Evolutionary conservation across 2,797 vertebrate species (phyloP), one percentile per base, ranked within the genome.

Genomic region (Ceryle rudis): DNA sequence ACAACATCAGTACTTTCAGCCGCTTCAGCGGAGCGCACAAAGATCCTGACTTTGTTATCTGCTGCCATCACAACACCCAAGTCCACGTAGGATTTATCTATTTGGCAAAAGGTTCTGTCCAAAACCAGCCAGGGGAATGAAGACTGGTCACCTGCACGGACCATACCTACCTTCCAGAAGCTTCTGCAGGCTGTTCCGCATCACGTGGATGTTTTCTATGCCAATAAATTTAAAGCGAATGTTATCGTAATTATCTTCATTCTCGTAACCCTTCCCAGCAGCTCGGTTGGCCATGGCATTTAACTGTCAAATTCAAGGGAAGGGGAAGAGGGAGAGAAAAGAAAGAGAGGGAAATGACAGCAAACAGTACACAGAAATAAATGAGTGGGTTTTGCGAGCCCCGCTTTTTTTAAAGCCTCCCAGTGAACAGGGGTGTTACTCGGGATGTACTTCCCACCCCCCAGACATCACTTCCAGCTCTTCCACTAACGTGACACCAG

Each of bases 181-280:
- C 57, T 99, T 99, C 94, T 98, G 98, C 72, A 99, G 92, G 94
- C 98, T 99, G 97, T 66, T 98, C 85, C 98, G 93, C 98, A 99
- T 98, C 35, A 98, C 98, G 5, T 99, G 98, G 91, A 99, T 99
- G 94, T 99, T 99, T 89, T 99, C 98, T 51, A 98, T 99, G 49
- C 98, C 98, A 61, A 98, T 98, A 70, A 98, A 99, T 49, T 98
- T 98, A 81, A 99, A 99, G 57, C 97, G 97, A 91, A 99, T 98
- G 85, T 98, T 98, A 39, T 98, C 95, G 28, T 98, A 99, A 64
- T 98, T 97, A 86, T 98, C 98, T 89, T 98, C 98, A n/a, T 98
- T 99, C 96, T 99, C 98, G 35, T 99, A 99, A 15, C 98, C 98
- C 90, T 99, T 99, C 73, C 98, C 98, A 49, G 98, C 98, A 55